phyloP scores from a whole-genome alignment of 2,888 invertebrate species.

The Sesamia inferens region DNA sequence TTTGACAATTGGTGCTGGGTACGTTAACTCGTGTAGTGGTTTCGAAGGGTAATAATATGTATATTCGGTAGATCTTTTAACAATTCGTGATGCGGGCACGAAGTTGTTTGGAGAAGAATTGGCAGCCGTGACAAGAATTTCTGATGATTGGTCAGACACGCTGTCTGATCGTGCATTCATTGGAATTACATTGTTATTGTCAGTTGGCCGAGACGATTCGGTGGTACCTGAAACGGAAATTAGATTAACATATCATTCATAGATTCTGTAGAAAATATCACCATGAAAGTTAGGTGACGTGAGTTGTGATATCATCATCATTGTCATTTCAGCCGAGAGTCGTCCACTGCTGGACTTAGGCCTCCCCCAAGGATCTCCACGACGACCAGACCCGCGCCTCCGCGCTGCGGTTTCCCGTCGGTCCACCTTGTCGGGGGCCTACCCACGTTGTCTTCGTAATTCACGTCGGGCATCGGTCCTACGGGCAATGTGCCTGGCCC shows the following conservation, averaged over 20 bases:
- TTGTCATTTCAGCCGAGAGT: too few species aligned
- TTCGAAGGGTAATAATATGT: constrained; percentile 41
- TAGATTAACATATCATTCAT: not conserved
- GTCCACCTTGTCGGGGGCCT: too few species aligned
- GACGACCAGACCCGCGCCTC: too few species aligned
- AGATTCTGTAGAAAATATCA: too few species aligned
- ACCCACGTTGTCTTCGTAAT: too few species aligned
- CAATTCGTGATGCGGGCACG: constrained; percentile 38
- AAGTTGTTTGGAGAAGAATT: constrained; percentile 32
- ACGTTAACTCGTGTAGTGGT: constrained; percentile 45
- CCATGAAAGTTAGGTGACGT: too few species aligned
- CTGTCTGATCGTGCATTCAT: constrained; percentile 34
- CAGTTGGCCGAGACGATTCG: constrained; percentile 28
- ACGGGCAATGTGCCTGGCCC: too few species aligned
- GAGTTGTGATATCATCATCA: too few species aligned
- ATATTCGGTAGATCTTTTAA: constrained; percentile 55
- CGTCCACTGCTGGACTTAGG: too few species aligned
- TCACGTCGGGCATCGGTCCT: too few species aligned
- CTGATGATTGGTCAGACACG: constrained; percentile 52
- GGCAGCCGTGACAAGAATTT: constrained; percentile 66
- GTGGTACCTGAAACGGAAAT: constrained; percentile 43
- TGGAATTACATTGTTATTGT: constrained; percentile 46
- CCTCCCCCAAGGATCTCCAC: too few species aligned
- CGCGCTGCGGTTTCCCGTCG: too few species aligned
- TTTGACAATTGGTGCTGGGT: constrained; percentile 44